Conservation (phyloP, 2,888 invertebrate species). For the Mesorhabditis belari region DNA sequence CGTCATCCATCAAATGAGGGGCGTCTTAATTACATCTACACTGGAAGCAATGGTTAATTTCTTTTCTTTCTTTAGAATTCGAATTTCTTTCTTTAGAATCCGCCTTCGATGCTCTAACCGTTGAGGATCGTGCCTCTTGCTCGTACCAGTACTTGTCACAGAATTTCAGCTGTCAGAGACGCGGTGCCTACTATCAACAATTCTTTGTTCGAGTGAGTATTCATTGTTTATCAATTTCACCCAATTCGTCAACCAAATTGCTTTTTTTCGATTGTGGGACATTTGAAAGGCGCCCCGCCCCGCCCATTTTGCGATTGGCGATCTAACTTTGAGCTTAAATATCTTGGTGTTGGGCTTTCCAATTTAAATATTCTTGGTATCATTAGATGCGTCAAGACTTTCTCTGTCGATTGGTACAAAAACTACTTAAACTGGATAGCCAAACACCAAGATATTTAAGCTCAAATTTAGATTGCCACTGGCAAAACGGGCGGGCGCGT, state of each 20-base stretch:
- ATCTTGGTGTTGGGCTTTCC: not conserved
- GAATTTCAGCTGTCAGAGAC: not conserved
- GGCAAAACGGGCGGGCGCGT: too few relatives aligned
- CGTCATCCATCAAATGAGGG: conserved; percentile 30
- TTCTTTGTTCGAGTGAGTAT: not conserved
- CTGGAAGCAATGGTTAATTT: conserved; percentile 13
- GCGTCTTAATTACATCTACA: conserved; percentile 33
- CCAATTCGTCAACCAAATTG: too few relatives aligned
- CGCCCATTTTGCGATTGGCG: too few relatives aligned
- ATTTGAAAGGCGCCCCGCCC: too few relatives aligned
- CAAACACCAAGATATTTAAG: not conserved
- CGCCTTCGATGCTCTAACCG: conserved; percentile 1
- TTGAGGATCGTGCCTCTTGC: not conserved
- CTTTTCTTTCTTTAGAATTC: not conserved
- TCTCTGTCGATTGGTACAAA: too few relatives aligned
- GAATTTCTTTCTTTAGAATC: conserved; percentile 7
- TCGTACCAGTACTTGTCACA: conserved; percentile 6
- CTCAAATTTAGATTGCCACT: not conserved
- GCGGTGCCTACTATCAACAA: not conserved
- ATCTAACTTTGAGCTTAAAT: not conserved
- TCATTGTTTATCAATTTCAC: too few relatives aligned
- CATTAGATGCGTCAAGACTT: too few relatives aligned
- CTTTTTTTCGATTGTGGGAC: too few relatives aligned
- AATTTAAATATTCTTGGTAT: not conserved
- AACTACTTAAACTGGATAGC: too few relatives aligned